Conservation (phyloP, 2,797 vertebrate genomes). For the Rhinatrema bivittatum region DNA sequence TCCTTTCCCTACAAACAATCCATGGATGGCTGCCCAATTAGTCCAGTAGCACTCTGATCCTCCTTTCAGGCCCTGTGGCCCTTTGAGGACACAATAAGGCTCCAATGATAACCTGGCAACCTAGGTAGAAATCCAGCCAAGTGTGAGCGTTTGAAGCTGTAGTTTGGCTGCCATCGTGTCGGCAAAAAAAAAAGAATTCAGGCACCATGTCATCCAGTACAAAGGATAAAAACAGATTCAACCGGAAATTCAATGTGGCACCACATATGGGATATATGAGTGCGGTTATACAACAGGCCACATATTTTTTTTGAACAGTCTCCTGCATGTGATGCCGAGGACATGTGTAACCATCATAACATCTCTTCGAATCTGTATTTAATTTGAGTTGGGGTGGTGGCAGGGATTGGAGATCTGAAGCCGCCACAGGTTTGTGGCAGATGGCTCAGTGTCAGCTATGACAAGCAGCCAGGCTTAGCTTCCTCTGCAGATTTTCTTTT, state of each 20-base stretch:
- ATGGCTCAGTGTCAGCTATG: slow-evolving; percentile 92
- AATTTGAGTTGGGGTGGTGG: slow-evolving; percentile 74
- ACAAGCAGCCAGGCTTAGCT: slow-evolving; percentile 85
- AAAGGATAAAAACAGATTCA: slow-evolving; percentile 73
- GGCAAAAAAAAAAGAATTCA: slow-evolving; percentile 72
- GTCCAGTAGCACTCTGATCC: slow-evolving; percentile 45
- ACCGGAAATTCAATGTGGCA: slow-evolving; percentile 91
- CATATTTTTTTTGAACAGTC: slow-evolving; percentile 69
- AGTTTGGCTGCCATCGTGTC: slow-evolving; percentile 80
- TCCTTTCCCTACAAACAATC: slow-evolving; percentile 57
- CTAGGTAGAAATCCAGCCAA: slow-evolving; percentile 78
- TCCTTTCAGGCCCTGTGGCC: slow-evolving; percentile 69
- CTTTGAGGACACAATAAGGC: slow-evolving; percentile 68
- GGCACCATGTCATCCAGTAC: slow-evolving; percentile 81
- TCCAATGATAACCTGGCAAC: slow-evolving; percentile 78
- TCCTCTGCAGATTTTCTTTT: slow-evolving; percentile 78
- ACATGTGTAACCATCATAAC: slow-evolving; percentile 85
- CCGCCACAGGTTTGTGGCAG: slow-evolving; percentile 95
- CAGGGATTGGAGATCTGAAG: slow-evolving; percentile 71
- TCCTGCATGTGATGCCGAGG: slow-evolving; percentile 82
- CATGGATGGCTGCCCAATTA: slow-evolving; percentile 62
- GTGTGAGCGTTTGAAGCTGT: slow-evolving; percentile 71
- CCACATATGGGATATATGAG: slow-evolving; percentile 92
- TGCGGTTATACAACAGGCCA: slow-evolving; percentile 78
- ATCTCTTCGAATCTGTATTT: slow-evolving; percentile 80